Evolutionary conservation across 2,888 invertebrate genomes (phyloP).

Genomic region (Fabriciana adippe): DNA sequence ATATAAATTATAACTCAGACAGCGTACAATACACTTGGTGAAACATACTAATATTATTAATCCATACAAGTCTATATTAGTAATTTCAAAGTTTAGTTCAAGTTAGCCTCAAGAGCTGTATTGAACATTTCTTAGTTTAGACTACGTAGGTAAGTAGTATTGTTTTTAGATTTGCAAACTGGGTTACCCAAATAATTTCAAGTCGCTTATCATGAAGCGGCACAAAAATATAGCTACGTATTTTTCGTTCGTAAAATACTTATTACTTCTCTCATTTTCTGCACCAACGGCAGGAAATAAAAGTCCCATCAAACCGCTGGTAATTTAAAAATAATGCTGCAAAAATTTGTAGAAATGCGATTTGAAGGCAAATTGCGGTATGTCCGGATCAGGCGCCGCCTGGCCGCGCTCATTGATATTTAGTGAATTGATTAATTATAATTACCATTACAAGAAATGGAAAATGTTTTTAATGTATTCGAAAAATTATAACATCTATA

Average conservation of each 20-base stretch:
- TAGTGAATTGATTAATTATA: constrained; percentile 12
- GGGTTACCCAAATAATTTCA: constrained; percentile 18
- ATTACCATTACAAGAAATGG: constrained; percentile 9
- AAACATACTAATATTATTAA: no score
- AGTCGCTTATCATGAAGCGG: constrained; percentile 49
- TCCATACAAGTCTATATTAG: no score
- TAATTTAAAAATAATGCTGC: constrained; percentile 78
- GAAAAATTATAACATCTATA: no score
- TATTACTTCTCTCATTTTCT: constrained; percentile 71
- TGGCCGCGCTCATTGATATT: constrained; percentile 37
- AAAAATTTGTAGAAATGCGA: constrained; percentile 69
- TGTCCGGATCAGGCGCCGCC: constrained; percentile 52
- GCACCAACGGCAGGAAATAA: constrained; percentile 71
- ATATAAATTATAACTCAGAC: no score
- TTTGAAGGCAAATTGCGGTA: constrained; percentile 69
- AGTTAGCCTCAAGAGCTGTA: not conserved
- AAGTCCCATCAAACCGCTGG: constrained; percentile 74
- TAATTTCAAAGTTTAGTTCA: no score
- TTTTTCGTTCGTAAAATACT: constrained; percentile 61
- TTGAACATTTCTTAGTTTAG: constrained; percentile 5
- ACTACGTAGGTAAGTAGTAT: constrained; percentile 5
- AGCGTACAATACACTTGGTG: no score
- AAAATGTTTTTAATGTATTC: no score
- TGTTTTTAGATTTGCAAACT: constrained; percentile 11
- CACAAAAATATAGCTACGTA: constrained; percentile 45